phyloP scores from a whole-genome alignment of 2,797 vertebrate genomes.

The Pipistrellus pipistrellus region DNA sequence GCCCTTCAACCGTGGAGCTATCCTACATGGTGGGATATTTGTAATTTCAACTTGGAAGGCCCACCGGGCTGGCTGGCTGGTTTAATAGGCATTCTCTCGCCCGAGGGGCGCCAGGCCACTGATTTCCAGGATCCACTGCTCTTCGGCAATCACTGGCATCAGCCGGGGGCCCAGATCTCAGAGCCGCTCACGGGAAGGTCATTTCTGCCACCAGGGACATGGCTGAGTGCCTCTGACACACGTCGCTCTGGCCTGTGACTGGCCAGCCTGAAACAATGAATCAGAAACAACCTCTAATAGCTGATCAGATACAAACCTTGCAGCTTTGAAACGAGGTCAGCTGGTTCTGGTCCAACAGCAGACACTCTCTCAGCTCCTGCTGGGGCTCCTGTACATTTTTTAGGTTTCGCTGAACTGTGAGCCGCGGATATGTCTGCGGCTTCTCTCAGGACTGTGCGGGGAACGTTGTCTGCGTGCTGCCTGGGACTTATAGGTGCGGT shows the following conservation, averaged over 20 bases:
- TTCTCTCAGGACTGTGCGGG: background rate
- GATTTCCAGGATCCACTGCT: conserved; percentile 24
- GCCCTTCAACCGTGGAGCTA: background rate
- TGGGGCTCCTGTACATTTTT: conserved; percentile 67
- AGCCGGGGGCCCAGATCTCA: conserved; percentile 63
- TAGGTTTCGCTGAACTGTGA: background rate
- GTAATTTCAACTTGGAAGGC: conserved; percentile 18
- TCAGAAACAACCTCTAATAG: conserved; percentile 67
- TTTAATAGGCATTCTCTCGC: conserved; percentile 5
- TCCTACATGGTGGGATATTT: background rate
- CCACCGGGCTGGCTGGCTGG: background rate
- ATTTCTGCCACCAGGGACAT: conserved; percentile 65
- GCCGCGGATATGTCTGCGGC: background rate
- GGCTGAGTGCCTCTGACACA: conserved; percentile 75
- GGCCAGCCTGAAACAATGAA: conserved; percentile 73
- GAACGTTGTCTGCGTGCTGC: conserved; percentile 46
- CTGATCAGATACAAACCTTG: conserved; percentile 57
- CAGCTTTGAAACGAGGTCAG: conserved; percentile 44
- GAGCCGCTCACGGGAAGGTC: conserved; percentile 75
- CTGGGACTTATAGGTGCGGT: background rate
- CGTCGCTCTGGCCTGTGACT: conserved; percentile 72
- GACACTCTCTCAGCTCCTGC: background rate
- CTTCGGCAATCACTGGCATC: conserved; percentile 35
- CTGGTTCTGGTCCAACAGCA: background rate
- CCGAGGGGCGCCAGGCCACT: background rate